Conservation (phyloP, 2,888 invertebrate genomes). For the Lydus trimaculatus region DNA sequence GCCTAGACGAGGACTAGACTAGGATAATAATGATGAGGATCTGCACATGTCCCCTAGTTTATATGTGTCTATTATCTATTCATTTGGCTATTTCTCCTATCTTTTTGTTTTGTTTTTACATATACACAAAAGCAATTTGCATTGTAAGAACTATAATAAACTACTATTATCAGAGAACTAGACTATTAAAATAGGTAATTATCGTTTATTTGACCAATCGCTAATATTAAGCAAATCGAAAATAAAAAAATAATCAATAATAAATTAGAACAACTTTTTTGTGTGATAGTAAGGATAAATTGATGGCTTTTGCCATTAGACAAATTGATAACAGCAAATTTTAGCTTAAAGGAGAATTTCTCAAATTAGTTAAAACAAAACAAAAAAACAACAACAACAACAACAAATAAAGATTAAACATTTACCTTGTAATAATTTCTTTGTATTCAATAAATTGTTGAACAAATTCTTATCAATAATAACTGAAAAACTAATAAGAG, state of each 20-base stretch:
- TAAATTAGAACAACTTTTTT: constrained; percentile 8
- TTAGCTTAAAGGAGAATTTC: constrained; percentile 2
- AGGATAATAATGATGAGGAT: constrained; percentile 30
- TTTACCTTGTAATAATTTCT: not conserved
- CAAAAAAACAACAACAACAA: not conserved
- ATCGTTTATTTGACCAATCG: not conserved
- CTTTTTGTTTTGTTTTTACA: not conserved
- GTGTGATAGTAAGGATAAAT: not conserved
- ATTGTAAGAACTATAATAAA: not conserved
- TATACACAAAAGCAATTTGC: not conserved
- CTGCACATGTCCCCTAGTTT: constrained; percentile 18
- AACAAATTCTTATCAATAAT: not conserved
- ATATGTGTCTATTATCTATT: not conserved
- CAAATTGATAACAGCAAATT: constrained; percentile 8
- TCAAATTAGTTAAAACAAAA: not conserved
- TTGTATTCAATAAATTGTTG: not conserved
- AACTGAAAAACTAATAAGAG: not conserved
- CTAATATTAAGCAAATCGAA: constrained; percentile 6
- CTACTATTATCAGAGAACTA: not conserved
- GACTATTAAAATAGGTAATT: constrained; percentile 4
- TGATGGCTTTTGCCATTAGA: constrained; percentile 5
- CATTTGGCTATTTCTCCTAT: not conserved
- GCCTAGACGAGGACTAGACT: constrained; percentile 20
- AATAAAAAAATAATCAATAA: constrained; percentile 4
- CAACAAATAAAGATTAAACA: not conserved